Conservation (phyloP, 37 sponge, comb jelly and placozoan species). For the Spongia lamella region DNA sequence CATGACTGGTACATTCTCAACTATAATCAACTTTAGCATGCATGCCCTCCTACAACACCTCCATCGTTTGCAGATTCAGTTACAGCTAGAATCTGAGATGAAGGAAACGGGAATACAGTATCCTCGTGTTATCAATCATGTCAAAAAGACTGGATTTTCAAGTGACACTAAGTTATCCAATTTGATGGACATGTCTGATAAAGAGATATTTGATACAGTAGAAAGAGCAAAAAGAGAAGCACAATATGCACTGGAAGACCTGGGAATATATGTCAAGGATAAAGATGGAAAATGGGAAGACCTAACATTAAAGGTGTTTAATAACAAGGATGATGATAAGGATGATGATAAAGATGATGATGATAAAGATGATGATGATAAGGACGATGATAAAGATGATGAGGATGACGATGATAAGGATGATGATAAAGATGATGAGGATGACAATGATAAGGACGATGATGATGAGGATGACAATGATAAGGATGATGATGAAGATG, state of each 20-base stretch:
- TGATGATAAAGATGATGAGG: constrained; percentile 5
- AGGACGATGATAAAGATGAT: constrained; percentile 14
- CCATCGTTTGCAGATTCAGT: constrained; percentile 37
- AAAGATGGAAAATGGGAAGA: too few species aligned
- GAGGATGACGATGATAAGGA: not conserved
- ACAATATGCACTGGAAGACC: too few species aligned
- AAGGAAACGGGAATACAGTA: too few species aligned
- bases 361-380: constrained; percentile 2
- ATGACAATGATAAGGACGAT: constrained; percentile 22
- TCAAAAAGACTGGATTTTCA: too few species aligned
- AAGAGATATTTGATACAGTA: too few species aligned
- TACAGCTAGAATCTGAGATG: constrained; percentile 21
- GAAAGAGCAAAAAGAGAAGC: too few species aligned
- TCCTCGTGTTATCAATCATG: too few species aligned
- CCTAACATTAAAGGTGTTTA: too few species aligned
- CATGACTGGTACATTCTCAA: constrained; percentile 48
- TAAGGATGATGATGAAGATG: too few species aligned
- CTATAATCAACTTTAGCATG: constrained; percentile 40
- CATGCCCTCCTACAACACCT: constrained; percentile 27
- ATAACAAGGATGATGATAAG: not conserved
- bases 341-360: not conserved
- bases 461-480: constrained; percentile 29
- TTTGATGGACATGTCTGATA: too few species aligned
- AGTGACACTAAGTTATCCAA: too few species aligned
- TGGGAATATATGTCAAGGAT: too few species aligned